phyloP scores from a whole-genome alignment of 2,888 invertebrate genomes.

The Hypomecis punctinalis region DNA sequence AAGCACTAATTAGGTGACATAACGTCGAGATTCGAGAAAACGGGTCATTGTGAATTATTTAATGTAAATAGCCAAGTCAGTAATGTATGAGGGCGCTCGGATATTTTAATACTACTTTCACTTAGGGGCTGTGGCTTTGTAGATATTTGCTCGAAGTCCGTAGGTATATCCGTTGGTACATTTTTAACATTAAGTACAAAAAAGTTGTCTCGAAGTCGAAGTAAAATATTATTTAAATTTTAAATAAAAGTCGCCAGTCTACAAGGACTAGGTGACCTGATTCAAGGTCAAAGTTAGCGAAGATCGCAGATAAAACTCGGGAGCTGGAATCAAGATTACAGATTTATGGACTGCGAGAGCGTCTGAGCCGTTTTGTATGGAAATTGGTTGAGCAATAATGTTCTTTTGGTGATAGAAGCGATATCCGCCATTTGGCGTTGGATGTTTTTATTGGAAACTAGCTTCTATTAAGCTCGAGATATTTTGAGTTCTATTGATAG shows the following conservation, averaged over 20 bases:
- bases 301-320: conserved; percentile 29
- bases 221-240: not conserved
- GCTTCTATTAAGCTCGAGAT: not conserved
- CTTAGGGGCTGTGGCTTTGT: too few relatives aligned
- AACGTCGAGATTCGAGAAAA: too few relatives aligned
- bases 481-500: too few relatives aligned
- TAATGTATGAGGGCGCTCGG: too few relatives aligned
- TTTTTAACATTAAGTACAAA: too few relatives aligned
- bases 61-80: too few relatives aligned
- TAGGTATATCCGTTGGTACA: too few relatives aligned
- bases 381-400: conserved; percentile 17
- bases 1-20: too few relatives aligned
- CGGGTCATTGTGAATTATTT: too few relatives aligned
- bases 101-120: too few relatives aligned
- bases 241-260: conserved; percentile 9
- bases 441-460: conserved; percentile 1
- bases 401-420: conserved; percentile 6
- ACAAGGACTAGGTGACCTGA: not conserved
- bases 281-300: conserved; percentile 28
- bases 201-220: not conserved
- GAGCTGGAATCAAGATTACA: conserved; percentile 30
- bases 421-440: conserved; percentile 3
- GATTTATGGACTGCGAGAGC: conserved; percentile 31
- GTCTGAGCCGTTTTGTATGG: conserved; percentile 25
- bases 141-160: too few relatives aligned